Percentiles rank a stretch among this genome's conserved stretches.
Conservation (phyloP, 2,797 vertebrate species). For the Eutrigla gurnardus region DNA sequence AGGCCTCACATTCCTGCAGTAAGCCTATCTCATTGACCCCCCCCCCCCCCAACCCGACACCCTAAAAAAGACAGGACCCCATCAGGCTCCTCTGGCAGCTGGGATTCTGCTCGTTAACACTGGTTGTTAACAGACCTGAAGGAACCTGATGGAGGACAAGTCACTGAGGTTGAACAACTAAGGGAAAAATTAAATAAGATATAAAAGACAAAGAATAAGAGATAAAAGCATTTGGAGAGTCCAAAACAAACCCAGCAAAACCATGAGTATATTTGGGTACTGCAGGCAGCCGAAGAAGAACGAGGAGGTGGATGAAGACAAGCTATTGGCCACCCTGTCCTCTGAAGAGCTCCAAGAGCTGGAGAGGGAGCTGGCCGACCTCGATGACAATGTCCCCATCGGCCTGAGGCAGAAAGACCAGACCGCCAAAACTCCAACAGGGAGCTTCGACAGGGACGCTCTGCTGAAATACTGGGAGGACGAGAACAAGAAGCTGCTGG, state of each 20-base stretch:
- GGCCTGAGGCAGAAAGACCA: conserved; percentile 92
- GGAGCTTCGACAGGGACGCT: conserved; percentile 87
- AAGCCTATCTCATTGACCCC: conserved; percentile 89
- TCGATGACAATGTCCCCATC: conserved; percentile 87
- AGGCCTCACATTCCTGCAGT: conserved; percentile 88
- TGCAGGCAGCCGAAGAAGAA: conserved; percentile 88
- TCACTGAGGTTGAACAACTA: neutral
- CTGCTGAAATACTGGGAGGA: conserved; percentile 92
- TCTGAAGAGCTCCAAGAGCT: conserved; percentile 91
- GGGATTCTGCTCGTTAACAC: conserved; percentile 16
- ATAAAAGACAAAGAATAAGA: neutral
- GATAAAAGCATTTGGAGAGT: neutral
- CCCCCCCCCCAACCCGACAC: conserved; percentile 74
- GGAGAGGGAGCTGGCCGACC: conserved; percentile 88
- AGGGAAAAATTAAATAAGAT: neutral
- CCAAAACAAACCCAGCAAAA: neutral
- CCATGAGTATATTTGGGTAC: conserved; percentile 91
- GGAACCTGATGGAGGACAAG: conserved; percentile 27
- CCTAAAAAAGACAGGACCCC: conserved; percentile 87
- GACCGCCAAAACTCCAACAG: conserved; percentile 87
- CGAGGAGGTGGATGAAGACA: conserved; percentile 91
- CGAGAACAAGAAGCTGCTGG: conserved; percentile 87
- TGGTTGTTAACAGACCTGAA: neutral
- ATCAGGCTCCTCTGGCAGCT: conserved; percentile 81
- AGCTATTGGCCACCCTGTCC: conserved; percentile 89